A percentile compares a stretch with the other conserved stretches of the same genome.
phyloP scores from a whole-genome alignment of 2,797 vertebrate species.

The Epinephelus awoara region DNA sequence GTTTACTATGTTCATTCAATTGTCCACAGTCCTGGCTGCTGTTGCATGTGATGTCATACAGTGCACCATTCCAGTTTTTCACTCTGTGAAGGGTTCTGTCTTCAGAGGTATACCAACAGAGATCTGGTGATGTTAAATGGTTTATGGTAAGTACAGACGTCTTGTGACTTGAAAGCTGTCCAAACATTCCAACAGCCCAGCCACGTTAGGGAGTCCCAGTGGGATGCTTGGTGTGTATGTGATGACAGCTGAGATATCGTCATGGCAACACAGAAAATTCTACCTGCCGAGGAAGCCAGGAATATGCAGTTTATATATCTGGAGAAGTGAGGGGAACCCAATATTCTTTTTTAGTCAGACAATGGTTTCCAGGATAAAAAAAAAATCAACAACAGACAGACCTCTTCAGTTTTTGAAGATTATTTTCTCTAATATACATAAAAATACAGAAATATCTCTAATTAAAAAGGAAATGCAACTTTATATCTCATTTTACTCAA shows the following conservation, averaged over 20 bases:
- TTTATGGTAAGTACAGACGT: not conserved
- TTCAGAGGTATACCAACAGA: not conserved
- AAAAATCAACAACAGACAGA: not conserved
- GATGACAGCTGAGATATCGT: not conserved
- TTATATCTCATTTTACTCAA: too few relatives aligned
- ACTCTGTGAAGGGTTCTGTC: not conserved
- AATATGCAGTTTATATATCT: not conserved
- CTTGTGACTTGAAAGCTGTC: not conserved
- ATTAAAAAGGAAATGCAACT: not conserved
- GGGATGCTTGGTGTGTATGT: not conserved
- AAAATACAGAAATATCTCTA: not conserved
- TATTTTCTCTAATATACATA: not conserved
- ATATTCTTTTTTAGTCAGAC: not conserved
- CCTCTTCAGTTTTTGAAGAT: too few relatives aligned
- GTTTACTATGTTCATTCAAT: not conserved
- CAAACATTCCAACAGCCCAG: not conserved
- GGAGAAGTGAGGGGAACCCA: not conserved
- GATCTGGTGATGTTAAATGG: not conserved
- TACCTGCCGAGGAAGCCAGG: too few relatives aligned
- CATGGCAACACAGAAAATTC: too few relatives aligned
- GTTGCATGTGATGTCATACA: not conserved
- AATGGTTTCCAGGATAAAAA: not conserved
- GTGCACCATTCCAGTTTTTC: not conserved
- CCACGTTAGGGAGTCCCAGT: not conserved
- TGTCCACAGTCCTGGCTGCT: not conserved